Percentiles rank a stretch among this genome's conserved stretches.
Evolutionary conservation across 2,113 vertebrate genomes (phyloP).

Genomic region (Laticauda colubrina): DNA sequence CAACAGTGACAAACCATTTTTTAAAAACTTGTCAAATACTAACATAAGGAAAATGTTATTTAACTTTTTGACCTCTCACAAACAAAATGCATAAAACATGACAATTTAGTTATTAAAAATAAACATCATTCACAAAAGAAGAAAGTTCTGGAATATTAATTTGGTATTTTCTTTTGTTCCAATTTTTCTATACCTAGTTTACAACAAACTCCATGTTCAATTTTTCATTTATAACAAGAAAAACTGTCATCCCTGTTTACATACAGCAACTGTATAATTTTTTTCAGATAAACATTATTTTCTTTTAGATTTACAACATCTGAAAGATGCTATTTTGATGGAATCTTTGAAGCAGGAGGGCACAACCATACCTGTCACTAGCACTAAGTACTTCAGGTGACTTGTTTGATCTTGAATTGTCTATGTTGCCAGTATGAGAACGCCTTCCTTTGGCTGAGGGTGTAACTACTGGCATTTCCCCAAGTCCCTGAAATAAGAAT

Average conservation of each 20-base stretch:
- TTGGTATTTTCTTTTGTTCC: not conserved
- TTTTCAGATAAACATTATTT: not conserved
- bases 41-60: not conserved
- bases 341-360: not conserved
- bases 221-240: not conserved
- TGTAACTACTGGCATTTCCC: constrained; percentile 83
- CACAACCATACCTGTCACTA: constrained; percentile 72
- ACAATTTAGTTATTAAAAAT: not conserved
- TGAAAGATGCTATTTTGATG: not conserved
- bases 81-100: not conserved
- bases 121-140: not conserved
- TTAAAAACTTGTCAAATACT: not conserved
- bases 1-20: not conserved
- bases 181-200: not conserved
- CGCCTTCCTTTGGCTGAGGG: constrained; percentile 85
- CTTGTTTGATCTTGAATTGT: constrained; percentile 77
- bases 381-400: constrained; percentile 75
- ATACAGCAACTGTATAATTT: not conserved
- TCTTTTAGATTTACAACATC: not conserved
- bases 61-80: not conserved
- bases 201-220: too few relatives aligned
- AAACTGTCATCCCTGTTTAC: not conserved
- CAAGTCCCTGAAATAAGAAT: constrained; percentile 78
- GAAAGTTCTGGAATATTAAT: not conserved
- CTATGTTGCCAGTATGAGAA: constrained; percentile 73